Base-by-base conservation (phyloP, 2,888 invertebrate species). In the Dendrolimus pini region DNA sequence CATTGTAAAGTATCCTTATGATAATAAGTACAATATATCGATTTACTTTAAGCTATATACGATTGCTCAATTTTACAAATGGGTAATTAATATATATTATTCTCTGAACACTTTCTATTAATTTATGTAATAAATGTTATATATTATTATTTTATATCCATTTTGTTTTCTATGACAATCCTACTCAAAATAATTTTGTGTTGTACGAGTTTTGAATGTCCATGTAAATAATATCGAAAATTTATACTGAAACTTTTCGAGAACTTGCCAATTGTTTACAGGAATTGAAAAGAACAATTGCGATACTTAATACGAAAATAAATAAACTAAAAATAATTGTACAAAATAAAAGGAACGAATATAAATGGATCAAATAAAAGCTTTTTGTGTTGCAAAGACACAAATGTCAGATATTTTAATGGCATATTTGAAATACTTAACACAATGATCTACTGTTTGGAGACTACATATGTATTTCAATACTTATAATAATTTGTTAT, bases 61-160 rank as follows among this genome's bases (percentile, higher is more conserved):
- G 30, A 80, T 87, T 89, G 88, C 88, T 89, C 88, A 89, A 89
- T 85, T 85, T 86, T 86, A 79, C 72, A 70, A 77, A 78, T 71
- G 74, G 69, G 74, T 76, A 67, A 68, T 67, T 70, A 67, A 65
- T 62, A 61, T 62, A 62, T 64, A 57, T 64, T 54, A 57, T 58
- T 54, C 58, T 56, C 59, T 55, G 55, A 58, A 59, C 59, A 60
- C 54, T 60, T 60, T 59, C 53, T 56, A 60, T 58, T 54, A 55
- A 52, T 56, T 52, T 30, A 12, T 41, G 41, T 52, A 18, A 53
- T 58, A 41, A 55, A 41, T 55, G 30, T 52, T 47, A 10, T 41
- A 30, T 6, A 30, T 30, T 30, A 18, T 18, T 18, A 30, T 30
- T 30, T 30, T 30, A 30, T 30, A 30, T 30, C 30, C 6, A 30